Base-by-base conservation (phyloP, 1,140 invertebrate species). In the Aphaenogaster rudis region DNA sequence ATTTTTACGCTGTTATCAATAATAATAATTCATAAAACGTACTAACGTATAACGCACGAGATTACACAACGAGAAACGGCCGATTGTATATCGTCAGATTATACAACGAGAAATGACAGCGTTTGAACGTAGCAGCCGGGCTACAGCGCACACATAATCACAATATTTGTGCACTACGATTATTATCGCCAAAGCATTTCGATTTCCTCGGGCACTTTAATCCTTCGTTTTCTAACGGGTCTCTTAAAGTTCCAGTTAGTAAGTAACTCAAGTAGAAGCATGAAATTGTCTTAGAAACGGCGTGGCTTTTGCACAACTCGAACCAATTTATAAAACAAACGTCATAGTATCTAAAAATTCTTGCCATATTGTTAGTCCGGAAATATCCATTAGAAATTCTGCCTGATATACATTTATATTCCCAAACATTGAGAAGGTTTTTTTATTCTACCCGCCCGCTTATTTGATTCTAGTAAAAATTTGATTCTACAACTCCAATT, bases 81-180 rank as follows among this genome's bases (percentile, higher is more conserved):
- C 21, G 80, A 82, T 82, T 74, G 28, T 74, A 82, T 82, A 74
- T 82, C 54, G 80, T n/a, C 28, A 84, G 57, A 84, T 76, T 84
- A 82, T 59, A 82, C 33, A 76, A 76, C 50, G 11, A 82, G 69
- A 72, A 71, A 50, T 21, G 57, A 50, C 52, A 66, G 69, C 63
- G 88, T 64, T 79, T 61, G 69, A 86, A 89, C 87, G 74, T 61
- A 42, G 21, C 42, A n/a, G 11, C 45, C 11, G 39, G 52, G 45
- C 69, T 74, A 45, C 48, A 77, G 15, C 8, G 50, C 11, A 72
- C 39, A 78, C 28, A 71, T 89, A 88, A 90, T 89, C 82, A 81
- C 61, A 42, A 59, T 90, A 90, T 89, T 90, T 90, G 78, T 86
- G 74, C 61, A 77, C 78, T 72, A 54, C 72, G 76, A 88, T 90